Percentiles rank a stretch among this genome's conserved stretches.
Conservation (phyloP, 2,797 vertebrate genomes). For the Poeciliopsis infans region DNA sequence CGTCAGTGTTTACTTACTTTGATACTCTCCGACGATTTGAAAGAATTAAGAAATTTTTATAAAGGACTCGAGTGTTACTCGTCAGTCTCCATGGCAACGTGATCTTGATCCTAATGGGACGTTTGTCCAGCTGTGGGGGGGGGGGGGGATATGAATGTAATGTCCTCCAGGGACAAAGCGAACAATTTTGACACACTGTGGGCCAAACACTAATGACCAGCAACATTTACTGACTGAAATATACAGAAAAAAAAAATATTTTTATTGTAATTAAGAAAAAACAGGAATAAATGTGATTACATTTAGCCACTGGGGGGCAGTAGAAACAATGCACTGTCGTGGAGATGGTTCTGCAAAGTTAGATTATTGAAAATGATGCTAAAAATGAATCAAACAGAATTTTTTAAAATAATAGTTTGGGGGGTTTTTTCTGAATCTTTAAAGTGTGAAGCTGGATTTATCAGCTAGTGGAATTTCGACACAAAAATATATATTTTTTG, state of each 20-base stretch:
- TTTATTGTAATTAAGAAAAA: neutral
- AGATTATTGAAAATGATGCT: neutral
- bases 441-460: neutral
- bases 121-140: neutral
- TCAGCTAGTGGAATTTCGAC: neutral
- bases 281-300: neutral
- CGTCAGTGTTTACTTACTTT: neutral
- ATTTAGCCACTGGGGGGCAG: slow-evolving; percentile 6
- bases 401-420: neutral
- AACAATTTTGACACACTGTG: neutral
- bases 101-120: slow-evolving; percentile 20
- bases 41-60: neutral
- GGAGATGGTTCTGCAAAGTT: neutral
- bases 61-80: slow-evolving; percentile 12
- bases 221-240: neutral
- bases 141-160: neutral
- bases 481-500: no score
- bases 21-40: neutral
- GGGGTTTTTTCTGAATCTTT: neutral
- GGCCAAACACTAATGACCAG: neutral
- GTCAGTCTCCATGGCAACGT: slow-evolving; percentile 48
- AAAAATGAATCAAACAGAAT: neutral
- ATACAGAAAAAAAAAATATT: neutral
- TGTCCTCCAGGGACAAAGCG: neutral
- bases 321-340: neutral